Base-by-base conservation (phyloP, 1,140 invertebrate species). In the Penaeus japonicus region DNA sequence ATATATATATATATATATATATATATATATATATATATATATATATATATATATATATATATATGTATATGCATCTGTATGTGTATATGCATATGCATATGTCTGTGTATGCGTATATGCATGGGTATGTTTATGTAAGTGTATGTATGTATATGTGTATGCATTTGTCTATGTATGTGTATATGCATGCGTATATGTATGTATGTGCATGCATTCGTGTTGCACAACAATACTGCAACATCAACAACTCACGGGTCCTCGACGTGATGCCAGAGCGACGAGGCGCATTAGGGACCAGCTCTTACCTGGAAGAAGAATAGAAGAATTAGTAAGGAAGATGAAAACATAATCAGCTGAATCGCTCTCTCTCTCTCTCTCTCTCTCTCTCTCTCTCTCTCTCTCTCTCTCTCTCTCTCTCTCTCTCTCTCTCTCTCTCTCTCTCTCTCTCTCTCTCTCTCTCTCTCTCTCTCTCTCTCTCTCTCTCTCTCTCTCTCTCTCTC, bases 351-450 rank as follows among this genome's bases (percentile, higher is more conserved):
- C 39, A 32, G n/a, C 47, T 24, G 5, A 35, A 30, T 4, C 35
- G 12, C 17, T 78, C 27, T 17, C 77, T 79, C 39, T 53, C 12
- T 15, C 18, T 17, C 4, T 77, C 54, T 78, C 39, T 85, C 27
- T 78, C 30, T 55, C 27, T 54, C 47, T 70, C 18, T 59, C 57
- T 59, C n/a, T 84, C 35, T 32, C 62, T 84, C 35, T 62, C 55
- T 65, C 81, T 65, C 55, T 83, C 32, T 39, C 62, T 70, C 82
- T 47, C 65, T 85, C 18, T 35, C 70, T 81, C 70, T 32, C 62
- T 75, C 81, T 35, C 59, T 65, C 80, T 22, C 81, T 65, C 81
- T 53, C 39, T 81, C 10, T 20, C 39, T 78, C 75, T 30, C 7
- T 78, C 75, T 30, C 7, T 32, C 59, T 39, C 32, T 62, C 32